These are phyloP conservation scores for Drosophila fulvimacula DNA, from an alignment of 2,888 invertebrate species.

Conservation along the genomic window DNA sequence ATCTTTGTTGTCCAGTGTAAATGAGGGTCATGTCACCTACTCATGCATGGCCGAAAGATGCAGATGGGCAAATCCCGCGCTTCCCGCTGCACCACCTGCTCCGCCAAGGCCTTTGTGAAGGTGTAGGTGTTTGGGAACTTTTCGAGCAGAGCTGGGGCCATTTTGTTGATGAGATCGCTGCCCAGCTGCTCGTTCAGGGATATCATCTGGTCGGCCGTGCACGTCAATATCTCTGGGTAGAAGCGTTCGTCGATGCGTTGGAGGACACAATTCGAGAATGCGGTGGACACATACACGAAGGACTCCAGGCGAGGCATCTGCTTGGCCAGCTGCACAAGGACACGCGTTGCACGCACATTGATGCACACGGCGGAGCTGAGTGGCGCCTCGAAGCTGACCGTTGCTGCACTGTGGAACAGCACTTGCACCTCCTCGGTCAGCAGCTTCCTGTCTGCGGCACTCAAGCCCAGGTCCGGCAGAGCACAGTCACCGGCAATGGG, in stretches of 20 bases:
- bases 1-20: neutral
- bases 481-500: conserved; percentile 84
- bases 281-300: conserved; percentile 89
- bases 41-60: conserved; percentile 89
- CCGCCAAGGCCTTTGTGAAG: conserved; percentile 90
- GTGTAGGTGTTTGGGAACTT: conserved; percentile 90
- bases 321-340: conserved; percentile 88
- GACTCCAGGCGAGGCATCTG: conserved; percentile 86
- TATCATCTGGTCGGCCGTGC: conserved; percentile 81
- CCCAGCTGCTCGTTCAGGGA: conserved; percentile 78
- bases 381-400: conserved; percentile 91
- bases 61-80: conserved; percentile 87
- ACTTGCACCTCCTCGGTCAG: conserved; percentile 85
- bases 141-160: conserved; percentile 72
- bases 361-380: conserved; percentile 88
- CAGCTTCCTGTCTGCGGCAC: conserved; percentile 75
- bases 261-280: conserved; percentile 88
- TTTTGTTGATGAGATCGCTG: conserved; percentile 80
- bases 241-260: conserved; percentile 83
- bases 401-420: conserved; percentile 95
- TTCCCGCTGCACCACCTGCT: conserved; percentile 87
- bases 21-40: conserved; percentile 75
- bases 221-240: conserved; percentile 81
- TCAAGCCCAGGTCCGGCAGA: conserved; percentile 83
- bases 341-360: conserved; percentile 89